phyloP scores from a whole-genome alignment of 2,888 invertebrate genomes.

The Zaprionus lineosus region DNA sequence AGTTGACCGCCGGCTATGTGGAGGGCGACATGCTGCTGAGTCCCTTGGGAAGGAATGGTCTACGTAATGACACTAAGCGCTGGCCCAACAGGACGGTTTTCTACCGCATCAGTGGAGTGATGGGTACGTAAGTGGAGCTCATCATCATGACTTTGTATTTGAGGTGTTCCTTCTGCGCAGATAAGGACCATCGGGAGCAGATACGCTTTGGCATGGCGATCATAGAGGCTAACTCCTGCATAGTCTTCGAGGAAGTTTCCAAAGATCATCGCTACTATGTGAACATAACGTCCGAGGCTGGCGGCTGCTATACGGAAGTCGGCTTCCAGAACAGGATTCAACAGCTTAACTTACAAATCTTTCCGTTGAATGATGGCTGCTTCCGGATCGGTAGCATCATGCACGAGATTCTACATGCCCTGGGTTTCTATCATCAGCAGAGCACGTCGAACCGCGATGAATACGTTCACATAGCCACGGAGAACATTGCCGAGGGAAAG shows the following conservation, averaged over 20 bases:
- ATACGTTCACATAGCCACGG: slow-evolving; percentile 84
- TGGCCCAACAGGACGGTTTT: slow-evolving; percentile 88
- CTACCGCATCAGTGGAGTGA: slow-evolving; percentile 82
- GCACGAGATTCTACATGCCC: slow-evolving; percentile 89
- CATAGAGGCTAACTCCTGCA: slow-evolving; percentile 88
- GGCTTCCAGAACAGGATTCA: slow-evolving; percentile 84
- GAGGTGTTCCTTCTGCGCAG: slow-evolving; percentile 84
- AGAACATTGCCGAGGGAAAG: slow-evolving; percentile 84
- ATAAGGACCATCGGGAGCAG: slow-evolving; percentile 84
- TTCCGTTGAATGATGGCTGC: slow-evolving; percentile 59
- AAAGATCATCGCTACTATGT: slow-evolving; percentile 73
- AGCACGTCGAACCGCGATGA: slow-evolving; percentile 88
- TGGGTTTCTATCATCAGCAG: slow-evolving; percentile 90
- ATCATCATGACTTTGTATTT: slow-evolving; percentile 48
- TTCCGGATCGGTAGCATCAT: slow-evolving; percentile 84
- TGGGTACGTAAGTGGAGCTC: slow-evolving; percentile 53
- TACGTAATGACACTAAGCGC: slow-evolving; percentile 84
- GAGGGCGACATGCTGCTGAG: slow-evolving; percentile 89
- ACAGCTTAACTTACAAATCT: slow-evolving; percentile 51
- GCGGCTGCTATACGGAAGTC: slow-evolving; percentile 90
- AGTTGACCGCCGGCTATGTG: slow-evolving; percentile 88
- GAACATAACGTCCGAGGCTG: slow-evolving; percentile 60
- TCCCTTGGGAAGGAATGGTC: slow-evolving; percentile 85
- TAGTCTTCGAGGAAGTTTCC: slow-evolving; percentile 87
- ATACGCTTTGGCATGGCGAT: slow-evolving; percentile 88